Percentiles rank a stretch among this genome's conserved stretches.
Evolutionary conservation across 2,113 vertebrate genomes (phyloP).

Genomic region (Caretta caretta): DNA sequence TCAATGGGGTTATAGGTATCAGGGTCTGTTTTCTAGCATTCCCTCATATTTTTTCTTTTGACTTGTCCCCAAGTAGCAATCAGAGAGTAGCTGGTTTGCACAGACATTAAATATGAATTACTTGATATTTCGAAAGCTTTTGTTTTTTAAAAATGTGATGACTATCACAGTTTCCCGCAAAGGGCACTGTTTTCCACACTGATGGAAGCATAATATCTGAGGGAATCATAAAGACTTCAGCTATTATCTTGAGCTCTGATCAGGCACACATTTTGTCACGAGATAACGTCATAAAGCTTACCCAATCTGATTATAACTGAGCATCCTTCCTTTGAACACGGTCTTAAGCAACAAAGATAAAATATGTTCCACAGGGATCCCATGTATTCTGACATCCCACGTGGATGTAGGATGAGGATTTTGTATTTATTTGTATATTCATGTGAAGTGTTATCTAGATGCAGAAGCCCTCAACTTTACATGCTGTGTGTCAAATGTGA

Average conservation of each 20-base stretch:
- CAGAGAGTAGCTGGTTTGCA: background rate
- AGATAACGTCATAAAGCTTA: background rate
- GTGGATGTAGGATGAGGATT: background rate
- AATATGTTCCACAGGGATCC: background rate
- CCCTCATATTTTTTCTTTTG: background rate
- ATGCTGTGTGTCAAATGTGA: background rate
- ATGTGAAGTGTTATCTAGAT: background rate
- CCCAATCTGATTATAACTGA: background rate
- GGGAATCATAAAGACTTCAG: background rate
- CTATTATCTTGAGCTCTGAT: background rate
- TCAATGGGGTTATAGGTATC: background rate
- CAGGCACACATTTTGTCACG: background rate
- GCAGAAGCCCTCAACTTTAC: accelerated
- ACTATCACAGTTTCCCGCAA: background rate
- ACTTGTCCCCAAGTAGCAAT: background rate
- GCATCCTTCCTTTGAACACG: background rate
- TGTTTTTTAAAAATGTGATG: background rate
- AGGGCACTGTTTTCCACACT: background rate
- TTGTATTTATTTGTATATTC: background rate
- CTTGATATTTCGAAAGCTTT: background rate
- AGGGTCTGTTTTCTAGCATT: background rate
- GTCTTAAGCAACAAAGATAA: background rate
- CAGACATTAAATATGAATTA: background rate
- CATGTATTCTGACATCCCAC: background rate
- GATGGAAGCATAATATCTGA: background rate